Base-by-base conservation (phyloP, 2,797 vertebrate genomes). In the Enteromius unitaeniatus region DNA sequence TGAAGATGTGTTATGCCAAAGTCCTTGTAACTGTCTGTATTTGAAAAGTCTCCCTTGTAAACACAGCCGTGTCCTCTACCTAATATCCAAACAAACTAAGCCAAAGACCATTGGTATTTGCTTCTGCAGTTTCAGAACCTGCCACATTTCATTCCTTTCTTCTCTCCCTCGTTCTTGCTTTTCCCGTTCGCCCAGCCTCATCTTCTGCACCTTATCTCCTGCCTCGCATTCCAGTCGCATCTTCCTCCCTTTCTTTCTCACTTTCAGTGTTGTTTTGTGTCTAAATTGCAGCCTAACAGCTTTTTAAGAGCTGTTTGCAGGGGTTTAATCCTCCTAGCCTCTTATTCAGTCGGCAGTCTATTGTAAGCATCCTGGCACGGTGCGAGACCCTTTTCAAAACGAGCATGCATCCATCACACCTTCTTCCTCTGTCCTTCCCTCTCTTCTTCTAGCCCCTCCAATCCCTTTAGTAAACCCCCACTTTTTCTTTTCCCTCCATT, bases 241-340 rank as follows among this genome's bases (percentile, higher is more conserved):
- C 51, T 34, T 70, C 58, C 49, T 28, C 49, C 23, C 51, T 53
- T 74, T 64, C 15, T 58, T 77, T 82, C 69, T 84, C 74, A 19
- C 64, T 76, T 86, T 79, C 49, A 55, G 67, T 13, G 19, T 58
- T 86, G 69, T 92, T 93, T 90, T 92, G 89, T 93, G 89, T 92
- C 89, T 91, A 94, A 94, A 95, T 95, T 94, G 94, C 93, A 92
- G 90, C 87, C 92, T 95, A 95, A 95, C 94, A 93, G 94, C 92
- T 94, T 95, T 95, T 94, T 93, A 95, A 95, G 93, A 94, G 94
- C 93, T 93, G 94, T 94, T 93, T 94, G 91, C 92, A 81, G 67
- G 91, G 91, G 91, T 94, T 93, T 95, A 95, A 95, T 95, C 94
- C 94, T 93, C 91, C 93, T 89, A 90, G 90, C 88, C 93, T 86